Evolutionary conservation across 2,113 vertebrate species (phyloP).

Genomic region (Xiphophorus couchianus): DNA sequence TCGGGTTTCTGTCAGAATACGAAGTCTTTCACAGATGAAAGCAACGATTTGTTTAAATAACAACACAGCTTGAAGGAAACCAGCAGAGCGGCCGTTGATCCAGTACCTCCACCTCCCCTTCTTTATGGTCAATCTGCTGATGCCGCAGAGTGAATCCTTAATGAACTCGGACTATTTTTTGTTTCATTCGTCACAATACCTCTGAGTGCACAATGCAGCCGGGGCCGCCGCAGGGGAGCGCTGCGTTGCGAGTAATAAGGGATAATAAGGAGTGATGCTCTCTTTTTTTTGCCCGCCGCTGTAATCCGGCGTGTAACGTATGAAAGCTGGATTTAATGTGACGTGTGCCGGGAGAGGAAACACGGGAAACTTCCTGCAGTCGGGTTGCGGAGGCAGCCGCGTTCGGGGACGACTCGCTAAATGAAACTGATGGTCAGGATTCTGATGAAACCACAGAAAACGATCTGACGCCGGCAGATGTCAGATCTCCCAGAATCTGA

Average conservation of each 20-base stretch:
- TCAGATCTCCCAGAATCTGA: neutral
- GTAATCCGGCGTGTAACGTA: constrained; percentile 6
- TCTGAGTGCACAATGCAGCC: constrained; percentile 21
- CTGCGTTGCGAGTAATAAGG: constrained; percentile 3
- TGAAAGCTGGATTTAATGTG: constrained; percentile 8
- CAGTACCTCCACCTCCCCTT: constrained; percentile 6
- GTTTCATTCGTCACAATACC: constrained; percentile 18
- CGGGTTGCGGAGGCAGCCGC: constrained; percentile 6
- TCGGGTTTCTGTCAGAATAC: neutral
- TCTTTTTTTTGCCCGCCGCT: constrained; percentile 4
- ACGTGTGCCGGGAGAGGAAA: neutral
- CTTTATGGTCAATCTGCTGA: constrained; percentile 39
- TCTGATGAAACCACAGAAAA: constrained; percentile 7
- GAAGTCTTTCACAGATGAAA: neutral
- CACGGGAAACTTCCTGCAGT: neutral
- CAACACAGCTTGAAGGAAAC: neutral
- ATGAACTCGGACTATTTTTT: constrained; percentile 40
- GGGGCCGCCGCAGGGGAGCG: constrained; percentile 16
- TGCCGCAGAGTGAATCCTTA: constrained; percentile 56
- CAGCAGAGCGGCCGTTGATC: constrained; percentile 40
- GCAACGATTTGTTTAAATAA: neutral
- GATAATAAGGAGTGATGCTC: constrained; percentile 12
- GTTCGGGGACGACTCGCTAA: neutral
- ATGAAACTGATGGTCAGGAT: constrained; percentile 4
- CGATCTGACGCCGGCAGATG: neutral